phyloP scores from a whole-genome alignment of 2,113 vertebrate species.

The Pseudolaguvia tuberculata region DNA sequence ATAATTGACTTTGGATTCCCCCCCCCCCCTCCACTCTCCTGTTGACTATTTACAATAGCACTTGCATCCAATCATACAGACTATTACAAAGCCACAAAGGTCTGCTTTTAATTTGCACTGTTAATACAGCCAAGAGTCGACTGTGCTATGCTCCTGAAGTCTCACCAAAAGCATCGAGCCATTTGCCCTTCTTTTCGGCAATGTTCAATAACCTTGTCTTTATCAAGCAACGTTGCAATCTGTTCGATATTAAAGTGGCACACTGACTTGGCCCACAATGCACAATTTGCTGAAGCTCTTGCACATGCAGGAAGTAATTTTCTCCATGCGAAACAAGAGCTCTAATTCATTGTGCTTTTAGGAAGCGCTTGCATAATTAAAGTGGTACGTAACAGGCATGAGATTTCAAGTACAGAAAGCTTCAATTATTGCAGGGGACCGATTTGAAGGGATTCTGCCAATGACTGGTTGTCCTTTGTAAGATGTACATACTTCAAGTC shows the following conservation, averaged over 20 bases:
- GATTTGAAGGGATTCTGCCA: too few relatives aligned
- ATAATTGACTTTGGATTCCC: conserved; percentile 39
- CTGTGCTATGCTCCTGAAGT: neutral
- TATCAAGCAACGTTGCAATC: conserved; percentile 13
- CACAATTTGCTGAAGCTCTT: conserved; percentile 24
- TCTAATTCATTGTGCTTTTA: neutral
- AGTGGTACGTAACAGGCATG: neutral
- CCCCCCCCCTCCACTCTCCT: neutral
- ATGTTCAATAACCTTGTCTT: conserved; percentile 39
- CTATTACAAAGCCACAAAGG: conserved; percentile 1
- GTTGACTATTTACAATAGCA: conserved; percentile 39
- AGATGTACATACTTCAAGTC: neutral
- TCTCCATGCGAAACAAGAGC: conserved; percentile 16
- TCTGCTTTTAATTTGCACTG: conserved; percentile 18
- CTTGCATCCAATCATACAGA: conserved; percentile 5
- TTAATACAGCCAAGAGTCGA: neutral
- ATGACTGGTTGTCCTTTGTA: neutral
- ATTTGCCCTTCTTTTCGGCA: neutral
- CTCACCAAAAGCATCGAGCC: neutral
- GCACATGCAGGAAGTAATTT: conserved; percentile 25
- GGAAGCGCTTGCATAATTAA: conserved; percentile 4
- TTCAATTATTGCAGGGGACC: neutral
- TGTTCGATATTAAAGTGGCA: conserved; percentile 32
- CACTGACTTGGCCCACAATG: conserved; percentile 15
- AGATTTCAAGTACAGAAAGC: neutral